Percentiles rank a stretch among this genome's conserved stretches.
Conservation (phyloP, 2,113 vertebrate genomes). For the Oreocharis arfaki region DNA sequence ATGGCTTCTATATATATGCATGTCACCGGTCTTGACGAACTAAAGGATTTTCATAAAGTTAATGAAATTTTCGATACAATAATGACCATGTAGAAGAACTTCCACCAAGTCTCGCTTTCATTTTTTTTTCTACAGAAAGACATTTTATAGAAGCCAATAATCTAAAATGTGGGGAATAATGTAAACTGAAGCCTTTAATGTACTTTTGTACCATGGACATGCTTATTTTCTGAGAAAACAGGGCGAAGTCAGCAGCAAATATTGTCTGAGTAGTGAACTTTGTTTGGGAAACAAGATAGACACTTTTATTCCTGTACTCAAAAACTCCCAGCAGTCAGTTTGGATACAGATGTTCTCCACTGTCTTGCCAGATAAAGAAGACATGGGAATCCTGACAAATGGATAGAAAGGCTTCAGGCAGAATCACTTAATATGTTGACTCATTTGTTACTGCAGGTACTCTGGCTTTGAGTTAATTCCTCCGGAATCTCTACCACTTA, state of each 20-base stretch:
- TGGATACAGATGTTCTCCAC: background rate
- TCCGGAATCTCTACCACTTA: background rate
- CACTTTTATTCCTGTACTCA: background rate
- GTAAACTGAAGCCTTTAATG: background rate
- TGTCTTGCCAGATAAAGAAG: background rate
- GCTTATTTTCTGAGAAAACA: background rate
- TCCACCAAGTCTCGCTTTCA: background rate
- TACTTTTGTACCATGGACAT: background rate
- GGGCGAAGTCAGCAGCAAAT: background rate
- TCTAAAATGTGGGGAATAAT: background rate
- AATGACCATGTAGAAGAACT: background rate
- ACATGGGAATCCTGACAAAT: background rate
- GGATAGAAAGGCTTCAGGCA: background rate
- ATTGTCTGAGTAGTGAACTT: background rate
- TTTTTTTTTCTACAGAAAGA: background rate
- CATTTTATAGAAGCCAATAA: background rate
- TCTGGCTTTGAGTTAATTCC: background rate
- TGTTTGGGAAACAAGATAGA: background rate
- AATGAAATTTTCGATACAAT: background rate
- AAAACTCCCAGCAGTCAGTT: background rate
- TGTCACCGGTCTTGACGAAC: background rate
- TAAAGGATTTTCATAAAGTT: background rate
- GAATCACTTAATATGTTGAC: background rate
- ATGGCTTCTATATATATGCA: background rate
- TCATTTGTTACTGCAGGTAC: background rate